Evolutionary conservation across 37 sponge, comb jelly and placozoan species (phyloP).

Genomic region (Bolinopsis microptera): DNA sequence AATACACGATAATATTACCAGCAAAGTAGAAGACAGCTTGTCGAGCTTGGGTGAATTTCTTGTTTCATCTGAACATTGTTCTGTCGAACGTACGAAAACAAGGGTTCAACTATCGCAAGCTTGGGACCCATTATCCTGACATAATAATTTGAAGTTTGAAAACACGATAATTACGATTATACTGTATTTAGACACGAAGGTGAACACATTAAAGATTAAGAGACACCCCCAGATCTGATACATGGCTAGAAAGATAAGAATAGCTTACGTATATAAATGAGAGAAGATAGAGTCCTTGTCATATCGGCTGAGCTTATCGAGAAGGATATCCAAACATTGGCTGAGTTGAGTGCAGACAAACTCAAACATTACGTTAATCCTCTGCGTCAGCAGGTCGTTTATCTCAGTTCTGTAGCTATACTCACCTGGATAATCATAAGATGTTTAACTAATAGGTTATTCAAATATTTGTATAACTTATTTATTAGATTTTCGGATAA

Average conservation of each 20-base stretch:
- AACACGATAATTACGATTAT: too few relatives aligned
- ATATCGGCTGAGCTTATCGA: background rate
- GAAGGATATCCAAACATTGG: background rate
- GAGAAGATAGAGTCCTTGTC: constrained; percentile 52
- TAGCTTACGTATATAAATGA: background rate
- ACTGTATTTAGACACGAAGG: too few relatives aligned
- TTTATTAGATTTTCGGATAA: too few relatives aligned
- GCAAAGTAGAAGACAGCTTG: background rate
- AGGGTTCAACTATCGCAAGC: background rate
- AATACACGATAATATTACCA: too few relatives aligned
- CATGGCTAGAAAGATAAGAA: too few relatives aligned
- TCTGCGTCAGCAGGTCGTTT: background rate
- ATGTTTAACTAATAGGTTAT: background rate
- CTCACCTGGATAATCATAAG: background rate
- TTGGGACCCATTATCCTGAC: background rate
- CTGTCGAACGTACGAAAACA: constrained; percentile 24
- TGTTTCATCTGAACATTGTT: constrained; percentile 26
- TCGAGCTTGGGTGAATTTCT: constrained; percentile 2
- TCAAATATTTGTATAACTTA: too few relatives aligned
- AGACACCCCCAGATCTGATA: too few relatives aligned
- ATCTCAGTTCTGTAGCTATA: constrained; percentile 43
- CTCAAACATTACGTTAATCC: constrained; percentile 11
- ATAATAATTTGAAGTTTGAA: too few relatives aligned
- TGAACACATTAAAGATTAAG: too few relatives aligned
- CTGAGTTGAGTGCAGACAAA: background rate